Base-by-base conservation (phyloP, 2,888 invertebrate genomes). In the Gastracanthus pulcherrimus region DNA sequence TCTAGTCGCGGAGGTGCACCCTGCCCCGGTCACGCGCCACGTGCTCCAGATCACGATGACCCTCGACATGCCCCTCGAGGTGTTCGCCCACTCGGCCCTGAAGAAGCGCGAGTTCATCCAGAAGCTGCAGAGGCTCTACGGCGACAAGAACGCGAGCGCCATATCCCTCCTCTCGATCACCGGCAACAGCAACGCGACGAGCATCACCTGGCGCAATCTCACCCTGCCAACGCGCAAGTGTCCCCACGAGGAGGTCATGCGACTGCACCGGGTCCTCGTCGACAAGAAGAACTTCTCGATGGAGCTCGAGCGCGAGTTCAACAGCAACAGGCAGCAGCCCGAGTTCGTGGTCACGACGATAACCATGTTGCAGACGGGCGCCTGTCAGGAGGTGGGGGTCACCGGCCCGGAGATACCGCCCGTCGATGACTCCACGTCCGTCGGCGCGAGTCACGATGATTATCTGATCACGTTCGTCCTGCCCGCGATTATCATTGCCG, bases 401-500 rank as follows among this genome's bases (percentile, higher is more conserved):
- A 86, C 90, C 26, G 82, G 85, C 3, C 86, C 86, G 6, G 83
- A 79, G 1, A 85, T 86, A 0, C 88, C 89, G 45, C 87, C 90
- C 1, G 86, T 89, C 31, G 92, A 92, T 60, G 90, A 92, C 64
- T 88, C 90, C 13, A 90, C 90, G 1, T 89, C 91, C 7, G 87
- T 90, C 48, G 90, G 90, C 41, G 91, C 93, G 4, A 92, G 93
- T 58, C 92, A 92, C 79, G 94, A 95, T 31, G 95, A 95, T 85
- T 95, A 96, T 86, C 90, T 96, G 85, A 93, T 96, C 71, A 98
- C 98, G 11, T 97, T 97, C 85, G 95, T 98, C 55, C 94, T 98
- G 80, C 98, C 99, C 0, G 96, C 97, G 0, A 94, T 97, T 16
- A 96, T 98, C 38, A 97, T 98, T 81, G 94, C 97, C 0, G 94